Evolutionary conservation across 2,888 invertebrate species (phyloP), one percentile per base, ranked within the genome.

Genomic region (Synanthedon tipuliformis): DNA sequence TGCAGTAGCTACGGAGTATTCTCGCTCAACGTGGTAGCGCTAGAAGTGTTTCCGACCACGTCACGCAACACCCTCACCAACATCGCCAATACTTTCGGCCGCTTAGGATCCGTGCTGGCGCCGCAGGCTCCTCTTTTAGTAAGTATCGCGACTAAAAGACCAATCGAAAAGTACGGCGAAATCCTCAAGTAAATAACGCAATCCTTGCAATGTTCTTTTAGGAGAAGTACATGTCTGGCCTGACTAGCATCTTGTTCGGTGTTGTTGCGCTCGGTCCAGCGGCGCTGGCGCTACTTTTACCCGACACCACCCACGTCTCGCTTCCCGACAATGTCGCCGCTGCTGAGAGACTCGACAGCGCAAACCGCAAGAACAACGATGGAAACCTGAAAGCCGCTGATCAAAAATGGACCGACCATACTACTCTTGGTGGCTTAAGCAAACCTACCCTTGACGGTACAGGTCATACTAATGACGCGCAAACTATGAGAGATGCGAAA

Each of bases 31-130:
- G 89, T 92, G 66, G 90, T 91, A 60, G 90, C 93, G 1, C 88
- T 92, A 62, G 92, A 92, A 77, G 84, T 91, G 66, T 92, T 92
- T 71, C 92, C 92, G n/a, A 92, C 92, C 41, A 89, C 88, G 3
- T 78, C 91, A 27, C 75, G 92, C 51, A 91, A 92, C 73, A 90
- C 91, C 0, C 82, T 92, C 59, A 89, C 91, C 69, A 91, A 90
- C 57, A 84, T 89, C 56, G 91, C 91, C 65, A 90, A 89, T 57
- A 92, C 91, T 62, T 81, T 91, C 34, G 92, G 92, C 53, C 78
- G 92, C 51, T 70, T 91, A 50, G 92, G 92, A 18, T 89, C 91
- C 0, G 91, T 91, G 71, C 69, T 92, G 10, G 90, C 92, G 3
- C 92, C 92, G 4, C 92, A 92, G 66, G 88, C 90, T 11, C 91